Conservation (phyloP, 2,113 vertebrate genomes). For the Bambusicola thoracicus region DNA sequence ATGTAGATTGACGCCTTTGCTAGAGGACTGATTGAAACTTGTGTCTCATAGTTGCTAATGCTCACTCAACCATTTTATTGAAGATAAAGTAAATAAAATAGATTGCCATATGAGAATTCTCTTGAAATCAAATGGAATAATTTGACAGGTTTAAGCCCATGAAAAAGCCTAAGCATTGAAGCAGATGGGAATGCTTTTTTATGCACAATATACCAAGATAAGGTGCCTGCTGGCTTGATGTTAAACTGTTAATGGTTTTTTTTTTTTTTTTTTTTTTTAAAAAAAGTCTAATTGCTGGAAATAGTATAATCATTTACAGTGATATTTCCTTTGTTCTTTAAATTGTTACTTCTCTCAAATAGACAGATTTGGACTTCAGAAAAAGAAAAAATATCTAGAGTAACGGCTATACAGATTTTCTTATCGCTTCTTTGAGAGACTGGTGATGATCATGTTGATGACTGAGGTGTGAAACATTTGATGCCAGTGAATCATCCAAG, state of each 20-base stretch:
- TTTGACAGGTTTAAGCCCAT: slow-evolving; percentile 82
- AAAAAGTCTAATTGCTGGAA: slow-evolving; percentile 46
- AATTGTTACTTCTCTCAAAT: background rate
- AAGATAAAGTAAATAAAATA: slow-evolving; percentile 98
- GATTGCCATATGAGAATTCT: slow-evolving; percentile 88
- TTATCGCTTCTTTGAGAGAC: background rate
- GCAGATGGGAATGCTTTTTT: slow-evolving; percentile 70
- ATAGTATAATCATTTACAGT: background rate
- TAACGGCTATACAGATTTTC: background rate
- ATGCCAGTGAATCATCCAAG: background rate
- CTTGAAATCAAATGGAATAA: slow-evolving; percentile 88
- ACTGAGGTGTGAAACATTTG: background rate
- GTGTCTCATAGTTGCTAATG: slow-evolving; percentile 91
- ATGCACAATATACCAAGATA: slow-evolving; percentile 52
- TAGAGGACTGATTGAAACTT: slow-evolving; percentile 89
- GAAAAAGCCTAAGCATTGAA: slow-evolving; percentile 71
- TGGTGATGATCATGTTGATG: background rate
- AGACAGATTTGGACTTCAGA: background rate
- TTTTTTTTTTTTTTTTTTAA: slow-evolving; percentile 23
- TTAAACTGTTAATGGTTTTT: slow-evolving; percentile 48
- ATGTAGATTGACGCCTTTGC: slow-evolving; percentile 85
- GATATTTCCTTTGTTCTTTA: slow-evolving; percentile 14
- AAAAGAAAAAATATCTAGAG: background rate
- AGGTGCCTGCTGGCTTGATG: slow-evolving; percentile 13
- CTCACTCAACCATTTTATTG: slow-evolving; percentile 97